These are phyloP conservation scores for Brachycybe producta DNA, from an alignment of 2,888 invertebrate species.

Conservation along the genomic window DNA sequence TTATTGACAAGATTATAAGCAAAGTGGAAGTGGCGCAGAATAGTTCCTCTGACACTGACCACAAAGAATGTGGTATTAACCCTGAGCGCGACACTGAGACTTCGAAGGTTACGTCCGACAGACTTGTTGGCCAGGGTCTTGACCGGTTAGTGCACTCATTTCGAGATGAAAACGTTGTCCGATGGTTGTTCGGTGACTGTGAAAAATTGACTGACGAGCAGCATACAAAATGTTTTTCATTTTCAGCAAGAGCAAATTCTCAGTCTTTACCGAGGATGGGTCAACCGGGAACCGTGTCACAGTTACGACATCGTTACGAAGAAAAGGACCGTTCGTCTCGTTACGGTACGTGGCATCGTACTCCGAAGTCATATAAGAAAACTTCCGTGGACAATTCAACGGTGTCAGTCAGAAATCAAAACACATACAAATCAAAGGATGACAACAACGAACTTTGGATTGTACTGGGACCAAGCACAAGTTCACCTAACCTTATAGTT, in stretches of 20 bases:
- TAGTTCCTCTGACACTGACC: no score
- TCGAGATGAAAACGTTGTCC: slow-evolving; percentile 10
- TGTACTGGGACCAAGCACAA: slow-evolving; percentile 10
- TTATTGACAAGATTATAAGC: no score
- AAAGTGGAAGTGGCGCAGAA: no score
- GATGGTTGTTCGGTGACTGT: slow-evolving; percentile 14
- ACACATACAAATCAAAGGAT: neutral
- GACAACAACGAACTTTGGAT: slow-evolving; percentile 14
- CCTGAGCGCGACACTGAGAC: neutral
- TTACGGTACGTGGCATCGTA: slow-evolving; percentile 3
- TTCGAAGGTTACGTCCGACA: neutral
- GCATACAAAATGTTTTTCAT: slow-evolving; percentile 7
- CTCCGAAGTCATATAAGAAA: slow-evolving; percentile 1
- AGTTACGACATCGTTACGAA: slow-evolving; percentile 10
- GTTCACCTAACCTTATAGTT: slow-evolving; percentile 13
- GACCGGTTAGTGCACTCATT: neutral
- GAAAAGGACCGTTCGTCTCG: neutral
- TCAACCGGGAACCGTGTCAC: slow-evolving; percentile 2
- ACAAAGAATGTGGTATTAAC: neutral
- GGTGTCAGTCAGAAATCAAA: slow-evolving; percentile 19
- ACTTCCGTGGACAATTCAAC: slow-evolving; percentile 6
- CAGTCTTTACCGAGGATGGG: no score
- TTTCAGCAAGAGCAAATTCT: slow-evolving; percentile 9
- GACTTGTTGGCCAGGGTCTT: neutral
- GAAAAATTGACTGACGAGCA: slow-evolving; percentile 6